These are phyloP conservation scores for Danaus plexippus DNA, from an alignment of 1,140 invertebrate species.

Conservation along the genomic window DNA sequence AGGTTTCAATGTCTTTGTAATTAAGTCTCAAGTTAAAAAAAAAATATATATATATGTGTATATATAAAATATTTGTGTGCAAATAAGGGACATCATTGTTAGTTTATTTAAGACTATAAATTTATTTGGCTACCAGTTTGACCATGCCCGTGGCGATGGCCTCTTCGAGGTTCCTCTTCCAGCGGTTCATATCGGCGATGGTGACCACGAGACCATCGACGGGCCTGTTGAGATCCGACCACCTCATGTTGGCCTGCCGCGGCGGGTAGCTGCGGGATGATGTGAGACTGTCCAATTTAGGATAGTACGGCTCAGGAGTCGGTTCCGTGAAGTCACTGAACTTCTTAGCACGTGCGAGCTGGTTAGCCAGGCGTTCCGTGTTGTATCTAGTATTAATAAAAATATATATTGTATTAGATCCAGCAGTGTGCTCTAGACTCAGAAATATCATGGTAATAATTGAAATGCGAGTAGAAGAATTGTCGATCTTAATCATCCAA, in stretches of 20 bases:
- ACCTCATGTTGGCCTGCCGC: conserved; percentile 64
- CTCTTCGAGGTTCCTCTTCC: conserved; percentile 74
- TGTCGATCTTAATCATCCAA: too few species aligned
- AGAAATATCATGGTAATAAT: too few species aligned
- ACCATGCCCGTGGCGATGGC: conserved; percentile 75
- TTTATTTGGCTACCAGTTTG: conserved; percentile 27
- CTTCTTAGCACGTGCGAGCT: conserved; percentile 65
- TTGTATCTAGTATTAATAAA: conserved; percentile 65
- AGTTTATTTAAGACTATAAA: background rate
- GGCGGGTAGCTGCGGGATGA: conserved; percentile 72
- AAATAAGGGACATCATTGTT: background rate
- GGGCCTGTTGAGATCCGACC: conserved; percentile 70
- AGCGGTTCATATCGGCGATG: conserved; percentile 73
- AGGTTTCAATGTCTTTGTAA: too few species aligned
- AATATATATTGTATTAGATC: conserved; percentile 4
- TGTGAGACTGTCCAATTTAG: conserved; percentile 73
- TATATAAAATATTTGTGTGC: background rate
- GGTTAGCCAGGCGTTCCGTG: conserved; percentile 73
- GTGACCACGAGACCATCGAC: conserved; percentile 71
- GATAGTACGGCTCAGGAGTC: conserved; percentile 73
- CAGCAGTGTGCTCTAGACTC: background rate
- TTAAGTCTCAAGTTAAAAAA: conserved; percentile 2
- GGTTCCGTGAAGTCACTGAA: conserved; percentile 71
- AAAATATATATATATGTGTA: background rate
- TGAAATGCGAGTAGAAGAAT: too few species aligned